phyloP scores from a whole-genome alignment of 2,113 vertebrate species.

The Onychostruthus taczanowskii region DNA sequence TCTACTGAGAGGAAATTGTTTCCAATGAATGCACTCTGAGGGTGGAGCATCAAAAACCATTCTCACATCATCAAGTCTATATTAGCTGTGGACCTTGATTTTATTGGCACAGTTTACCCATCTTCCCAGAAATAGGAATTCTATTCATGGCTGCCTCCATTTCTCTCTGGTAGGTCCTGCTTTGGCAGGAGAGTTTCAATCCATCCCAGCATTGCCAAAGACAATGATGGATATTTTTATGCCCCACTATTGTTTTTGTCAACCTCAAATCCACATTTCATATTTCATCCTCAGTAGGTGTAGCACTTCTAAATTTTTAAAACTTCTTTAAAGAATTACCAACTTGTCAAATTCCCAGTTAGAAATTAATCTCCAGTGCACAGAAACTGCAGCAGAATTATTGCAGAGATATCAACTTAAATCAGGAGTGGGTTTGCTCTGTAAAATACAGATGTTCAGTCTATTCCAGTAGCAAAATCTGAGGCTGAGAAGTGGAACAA shows the following conservation, averaged over 20 bases:
- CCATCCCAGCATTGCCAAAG: background rate
- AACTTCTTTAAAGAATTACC: background rate
- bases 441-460: background rate
- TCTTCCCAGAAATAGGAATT: background rate
- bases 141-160: background rate
- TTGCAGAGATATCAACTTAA: background rate
- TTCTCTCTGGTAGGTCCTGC: background rate
- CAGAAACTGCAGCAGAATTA: background rate
- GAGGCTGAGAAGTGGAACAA: too few species aligned
- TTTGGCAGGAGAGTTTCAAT: background rate
- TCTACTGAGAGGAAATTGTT: background rate
- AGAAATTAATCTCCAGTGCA: background rate
- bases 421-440: background rate
- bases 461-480: too few species aligned
- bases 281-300: background rate
- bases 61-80: background rate
- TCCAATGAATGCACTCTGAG: background rate
- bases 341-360: background rate
- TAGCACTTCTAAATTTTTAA: background rate
- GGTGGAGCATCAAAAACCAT: background rate
- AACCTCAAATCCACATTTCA: background rate
- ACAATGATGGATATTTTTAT: background rate
- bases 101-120: background rate
- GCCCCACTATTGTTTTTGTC: background rate
- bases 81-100: background rate